Conservation (phyloP, 2,888 invertebrate genomes). For the Eristalinus sepulchralis region DNA sequence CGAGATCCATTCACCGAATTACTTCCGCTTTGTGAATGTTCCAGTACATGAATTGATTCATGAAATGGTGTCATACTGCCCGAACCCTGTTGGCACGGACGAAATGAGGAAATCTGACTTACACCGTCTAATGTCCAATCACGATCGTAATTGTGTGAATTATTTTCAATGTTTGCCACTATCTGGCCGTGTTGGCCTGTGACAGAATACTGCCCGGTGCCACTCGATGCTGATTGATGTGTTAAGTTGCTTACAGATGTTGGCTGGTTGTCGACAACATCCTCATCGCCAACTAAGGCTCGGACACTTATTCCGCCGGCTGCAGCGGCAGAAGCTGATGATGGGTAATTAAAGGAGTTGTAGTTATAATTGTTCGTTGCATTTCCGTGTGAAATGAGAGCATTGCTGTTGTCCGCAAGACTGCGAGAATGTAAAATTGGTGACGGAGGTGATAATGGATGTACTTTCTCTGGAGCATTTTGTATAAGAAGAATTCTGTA, state of each 20-base stretch:
- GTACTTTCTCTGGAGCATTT: conserved; percentile 92
- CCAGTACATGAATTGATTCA: conserved; percentile 80
- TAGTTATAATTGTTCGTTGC: conserved; percentile 69
- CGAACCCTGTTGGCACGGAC: conserved; percentile 81
- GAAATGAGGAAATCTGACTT: conserved; percentile 81
- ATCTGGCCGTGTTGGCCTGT: conserved; percentile 80
- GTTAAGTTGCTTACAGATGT: conserved; percentile 51
- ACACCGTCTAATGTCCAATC: conserved; percentile 81
- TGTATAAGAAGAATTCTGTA: conserved; percentile 94
- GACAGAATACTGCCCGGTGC: conserved; percentile 73
- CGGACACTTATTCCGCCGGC: conserved; percentile 21
- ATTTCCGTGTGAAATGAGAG: conserved; percentile 67
- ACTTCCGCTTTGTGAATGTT: conserved; percentile 79
- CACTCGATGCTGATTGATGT: conserved; percentile 58
- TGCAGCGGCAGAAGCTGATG: conserved; percentile 41
- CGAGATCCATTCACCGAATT: conserved; percentile 79
- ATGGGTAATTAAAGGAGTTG: conserved; percentile 63
- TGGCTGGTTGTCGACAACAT: conserved; percentile 60
- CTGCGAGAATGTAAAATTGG: conserved; percentile 80
- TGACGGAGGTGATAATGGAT: conserved; percentile 85
- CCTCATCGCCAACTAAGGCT: conserved; percentile 20
- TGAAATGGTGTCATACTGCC: conserved; percentile 81
- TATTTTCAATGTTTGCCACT: conserved; percentile 85
- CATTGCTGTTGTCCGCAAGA: conserved; percentile 73
- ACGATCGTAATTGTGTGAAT: conserved; percentile 80